Evolutionary conservation across 2,797 vertebrate species (phyloP).

Genomic region (Anguilla megastoma): DNA sequence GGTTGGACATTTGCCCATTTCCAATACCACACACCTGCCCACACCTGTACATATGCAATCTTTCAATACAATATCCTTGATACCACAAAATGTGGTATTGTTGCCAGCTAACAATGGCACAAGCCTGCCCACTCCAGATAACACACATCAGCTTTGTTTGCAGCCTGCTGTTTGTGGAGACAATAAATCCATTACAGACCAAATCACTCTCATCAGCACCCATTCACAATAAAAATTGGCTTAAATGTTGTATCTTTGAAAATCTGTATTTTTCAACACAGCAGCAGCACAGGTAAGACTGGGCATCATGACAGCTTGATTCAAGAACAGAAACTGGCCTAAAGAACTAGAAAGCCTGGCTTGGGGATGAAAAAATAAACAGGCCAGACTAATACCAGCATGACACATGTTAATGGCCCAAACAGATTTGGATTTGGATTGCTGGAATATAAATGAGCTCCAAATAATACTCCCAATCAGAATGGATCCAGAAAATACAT

Average conservation of each 20-base stretch:
- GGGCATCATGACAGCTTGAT: slow-evolving; percentile 9
- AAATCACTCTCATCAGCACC: not conserved
- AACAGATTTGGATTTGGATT: slow-evolving; percentile 31
- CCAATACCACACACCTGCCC: slow-evolving; percentile 33
- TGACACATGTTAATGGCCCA: not conserved
- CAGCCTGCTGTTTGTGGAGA: not conserved
- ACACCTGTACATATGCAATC: slow-evolving; percentile 44
- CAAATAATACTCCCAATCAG: slow-evolving; percentile 31
- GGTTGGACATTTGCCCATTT: not conserved
- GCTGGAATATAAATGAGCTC: slow-evolving; percentile 29
- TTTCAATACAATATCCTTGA: not conserved
- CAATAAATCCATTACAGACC: not conserved
- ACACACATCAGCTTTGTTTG: slow-evolving; percentile 15
- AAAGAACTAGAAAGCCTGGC: not conserved
- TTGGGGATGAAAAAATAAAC: slow-evolving; percentile 1
- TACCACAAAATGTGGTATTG: not conserved
- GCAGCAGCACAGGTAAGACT: slow-evolving; percentile 3
- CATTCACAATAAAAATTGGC: not conserved
- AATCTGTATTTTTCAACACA: not conserved
- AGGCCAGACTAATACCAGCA: not conserved
- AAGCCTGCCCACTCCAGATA: not conserved
- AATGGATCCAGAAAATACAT: slow-evolving; percentile 28
- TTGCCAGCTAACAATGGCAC: not conserved
- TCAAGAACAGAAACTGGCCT: not conserved
- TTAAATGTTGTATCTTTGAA: not conserved